Evolutionary conservation across 2,888 invertebrate genomes (phyloP).

Genomic region (Nomada ferruginata): DNA sequence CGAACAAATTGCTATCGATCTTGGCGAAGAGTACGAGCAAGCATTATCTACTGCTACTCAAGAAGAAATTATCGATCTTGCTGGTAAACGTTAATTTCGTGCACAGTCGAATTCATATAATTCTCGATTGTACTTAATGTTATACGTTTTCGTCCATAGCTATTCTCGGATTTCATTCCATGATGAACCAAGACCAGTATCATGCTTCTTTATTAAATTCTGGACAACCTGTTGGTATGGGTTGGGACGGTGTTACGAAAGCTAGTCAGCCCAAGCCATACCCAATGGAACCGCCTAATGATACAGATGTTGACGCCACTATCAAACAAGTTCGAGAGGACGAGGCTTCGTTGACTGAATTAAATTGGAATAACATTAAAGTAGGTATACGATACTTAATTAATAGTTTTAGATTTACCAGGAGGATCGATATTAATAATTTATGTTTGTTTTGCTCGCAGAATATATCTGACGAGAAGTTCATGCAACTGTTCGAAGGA

Average conservation of each 20-base stretch:
- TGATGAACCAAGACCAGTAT: conserved; percentile 99
- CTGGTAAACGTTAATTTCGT: conserved; percentile 86
- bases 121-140: background rate
- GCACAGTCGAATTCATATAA: conserved; percentile 2
- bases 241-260: conserved; percentile 98
- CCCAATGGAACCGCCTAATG: conserved; percentile 98
- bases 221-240: conserved; percentile 94
- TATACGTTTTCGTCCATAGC: conserved; percentile 86
- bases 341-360: conserved; percentile 93
- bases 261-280: conserved; percentile 95
- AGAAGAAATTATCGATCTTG: conserved; percentile 99
- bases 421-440: background rate
- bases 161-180: conserved; percentile 99
- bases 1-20: conserved; percentile 96
- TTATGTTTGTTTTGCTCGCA: conserved; percentile 83
- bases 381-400: conserved; percentile 85
- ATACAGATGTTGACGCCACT: conserved; percentile 97
- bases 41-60: conserved; percentile 95
- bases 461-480: conserved; percentile 98
- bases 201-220: conserved; percentile 97
- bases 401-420: background rate
- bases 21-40: conserved; percentile 96
- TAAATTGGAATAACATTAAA: conserved; percentile 99
- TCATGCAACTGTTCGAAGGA: conserved; percentile 94
- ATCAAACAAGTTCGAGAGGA: conserved; percentile 95